Conservation (phyloP, 2,888 invertebrate genomes). For the Amphipyra tragopoginis region DNA sequence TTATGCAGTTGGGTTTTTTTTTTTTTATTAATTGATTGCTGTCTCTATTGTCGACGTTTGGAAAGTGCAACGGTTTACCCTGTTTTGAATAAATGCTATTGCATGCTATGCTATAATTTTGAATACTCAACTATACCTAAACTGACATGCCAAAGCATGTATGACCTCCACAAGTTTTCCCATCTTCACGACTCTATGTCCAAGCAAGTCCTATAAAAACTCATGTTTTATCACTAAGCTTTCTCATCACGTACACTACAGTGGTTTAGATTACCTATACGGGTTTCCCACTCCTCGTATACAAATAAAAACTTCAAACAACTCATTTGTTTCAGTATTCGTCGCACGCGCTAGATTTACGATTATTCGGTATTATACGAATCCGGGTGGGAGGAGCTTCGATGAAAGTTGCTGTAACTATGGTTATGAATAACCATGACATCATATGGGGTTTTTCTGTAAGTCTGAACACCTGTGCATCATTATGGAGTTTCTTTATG, state of each 20-base stretch:
- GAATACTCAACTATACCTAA: too few relatives aligned
- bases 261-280: slow-evolving; percentile 82
- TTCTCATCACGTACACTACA: slow-evolving; percentile 81
- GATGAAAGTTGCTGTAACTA: slow-evolving; percentile 45
- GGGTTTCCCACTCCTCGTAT: slow-evolving; percentile 76
- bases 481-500: not conserved
- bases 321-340: slow-evolving; percentile 74
- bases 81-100: too few relatives aligned
- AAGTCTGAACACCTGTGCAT: not conserved
- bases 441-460: slow-evolving; percentile 23
- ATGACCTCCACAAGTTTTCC: not conserved
- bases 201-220: slow-evolving; percentile 26
- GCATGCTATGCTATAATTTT: too few relatives aligned
- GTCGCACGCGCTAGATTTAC: slow-evolving; percentile 78
- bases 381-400: slow-evolving; percentile 63
- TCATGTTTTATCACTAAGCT: slow-evolving; percentile 64
- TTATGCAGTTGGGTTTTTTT: too few relatives aligned
- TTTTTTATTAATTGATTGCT: too few relatives aligned
- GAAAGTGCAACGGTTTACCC: too few relatives aligned
- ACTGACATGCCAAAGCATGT: too few relatives aligned
- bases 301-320: slow-evolving; percentile 61
- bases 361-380: slow-evolving; percentile 74
- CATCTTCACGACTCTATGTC: slow-evolving; percentile 2
- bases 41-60: too few relatives aligned
- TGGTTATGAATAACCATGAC: slow-evolving; percentile 35